Evolutionary conservation across 2,888 invertebrate genomes (phyloP).

Genomic region (Caenorhabditis drosophilae): DNA sequence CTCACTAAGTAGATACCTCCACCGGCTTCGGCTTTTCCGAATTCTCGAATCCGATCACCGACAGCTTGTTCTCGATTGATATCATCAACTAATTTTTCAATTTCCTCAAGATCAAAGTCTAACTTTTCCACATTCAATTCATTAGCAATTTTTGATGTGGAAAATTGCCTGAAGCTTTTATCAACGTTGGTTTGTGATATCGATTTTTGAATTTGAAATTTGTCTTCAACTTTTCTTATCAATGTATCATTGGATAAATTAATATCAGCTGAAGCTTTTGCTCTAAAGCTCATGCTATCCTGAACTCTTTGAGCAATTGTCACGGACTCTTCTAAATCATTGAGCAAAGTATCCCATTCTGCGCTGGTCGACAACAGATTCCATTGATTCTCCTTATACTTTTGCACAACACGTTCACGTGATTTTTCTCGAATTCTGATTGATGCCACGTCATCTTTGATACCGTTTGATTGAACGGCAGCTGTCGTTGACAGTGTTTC

Average conservation of each 20-base stretch:
- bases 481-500: conserved; percentile 21
- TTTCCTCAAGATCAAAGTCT: conserved; percentile 42
- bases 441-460: conserved; percentile 21
- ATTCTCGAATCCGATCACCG: conserved; percentile 34
- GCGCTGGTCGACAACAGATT: conserved; percentile 46
- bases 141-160: conserved; percentile 21
- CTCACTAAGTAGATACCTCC: conserved; percentile 47
- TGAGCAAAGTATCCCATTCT: conserved; percentile 55
- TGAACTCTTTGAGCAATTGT: conserved; percentile 44
- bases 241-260: conserved; percentile 14
- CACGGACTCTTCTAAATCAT: conserved; percentile 55
- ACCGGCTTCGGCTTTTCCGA: conserved; percentile 31
- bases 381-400: conserved; percentile 48
- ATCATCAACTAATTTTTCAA: conserved; percentile 48
- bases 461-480: conserved; percentile 11
- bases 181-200: conserved; percentile 30
- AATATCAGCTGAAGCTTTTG: conserved; percentile 30
- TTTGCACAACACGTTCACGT: conserved; percentile 38
- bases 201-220: conserved; percentile 21
- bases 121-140: conserved; percentile 26
- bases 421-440: conserved; percentile 40
- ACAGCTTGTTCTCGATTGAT: conserved; percentile 41
- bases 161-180: conserved; percentile 15
- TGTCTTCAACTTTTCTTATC: conserved; percentile 10
- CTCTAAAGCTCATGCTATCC: conserved; percentile 41